Evolutionary conservation across 2,113 vertebrate genomes (phyloP).

Genomic region (Charina bottae): DNA sequence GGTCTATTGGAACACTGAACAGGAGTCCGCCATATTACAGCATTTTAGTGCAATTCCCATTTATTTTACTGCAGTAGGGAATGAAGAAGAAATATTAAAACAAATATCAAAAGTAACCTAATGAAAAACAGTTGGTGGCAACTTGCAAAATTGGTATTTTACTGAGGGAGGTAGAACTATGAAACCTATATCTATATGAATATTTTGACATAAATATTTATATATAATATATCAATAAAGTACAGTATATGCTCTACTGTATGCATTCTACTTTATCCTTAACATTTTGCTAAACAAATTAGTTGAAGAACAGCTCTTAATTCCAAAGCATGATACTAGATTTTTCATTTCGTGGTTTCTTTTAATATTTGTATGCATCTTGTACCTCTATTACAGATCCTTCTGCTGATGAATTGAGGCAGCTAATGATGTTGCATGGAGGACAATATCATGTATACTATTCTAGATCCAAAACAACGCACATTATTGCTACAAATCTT

Average conservation of each 20-base stretch:
- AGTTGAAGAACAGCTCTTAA: background rate
- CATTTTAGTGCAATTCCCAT: conserved; percentile 1
- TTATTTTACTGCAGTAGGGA: background rate
- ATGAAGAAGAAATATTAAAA: background rate
- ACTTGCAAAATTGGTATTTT: background rate
- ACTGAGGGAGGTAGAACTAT: background rate
- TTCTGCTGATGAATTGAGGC: conserved; percentile 91
- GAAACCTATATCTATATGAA: background rate
- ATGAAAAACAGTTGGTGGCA: background rate
- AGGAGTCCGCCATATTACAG: background rate
- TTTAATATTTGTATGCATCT: background rate
- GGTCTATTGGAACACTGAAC: background rate
- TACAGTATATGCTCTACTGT: background rate
- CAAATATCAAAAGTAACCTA: background rate
- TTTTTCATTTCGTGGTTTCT: background rate
- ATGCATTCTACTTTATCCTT: background rate
- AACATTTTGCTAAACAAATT: background rate
- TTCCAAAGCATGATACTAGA: background rate
- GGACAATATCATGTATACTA: conserved; percentile 96
- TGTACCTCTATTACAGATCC: conserved; percentile 81
- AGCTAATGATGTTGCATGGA: conserved; percentile 95
- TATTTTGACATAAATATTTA: background rate
- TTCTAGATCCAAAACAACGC: conserved; percentile 94
- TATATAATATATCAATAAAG: background rate
- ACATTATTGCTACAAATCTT: conserved; percentile 95